These are phyloP conservation scores for Thinocorus orbignyianus DNA, from an alignment of 2,113 vertebrate genomes.

Conservation along the genomic window DNA sequence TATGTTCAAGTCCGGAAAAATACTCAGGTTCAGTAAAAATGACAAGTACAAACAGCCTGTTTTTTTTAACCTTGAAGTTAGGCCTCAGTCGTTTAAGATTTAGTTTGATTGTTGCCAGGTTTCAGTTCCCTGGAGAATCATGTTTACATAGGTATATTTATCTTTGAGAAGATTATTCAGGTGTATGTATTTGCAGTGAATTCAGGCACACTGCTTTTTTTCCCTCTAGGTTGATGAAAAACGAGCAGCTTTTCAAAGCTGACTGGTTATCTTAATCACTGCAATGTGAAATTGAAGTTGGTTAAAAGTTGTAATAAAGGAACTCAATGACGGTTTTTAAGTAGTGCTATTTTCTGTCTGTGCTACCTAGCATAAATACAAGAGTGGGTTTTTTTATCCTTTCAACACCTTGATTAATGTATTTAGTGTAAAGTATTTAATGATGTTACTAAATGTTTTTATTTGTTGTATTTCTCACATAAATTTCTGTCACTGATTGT, in stretches of 20 bases:
- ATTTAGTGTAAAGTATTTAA: background rate
- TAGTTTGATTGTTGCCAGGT: background rate
- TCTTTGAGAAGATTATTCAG: background rate
- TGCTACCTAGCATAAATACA: background rate
- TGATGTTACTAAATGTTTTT: background rate
- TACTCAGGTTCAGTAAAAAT: background rate
- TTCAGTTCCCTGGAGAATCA: background rate
- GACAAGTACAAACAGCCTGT: background rate
- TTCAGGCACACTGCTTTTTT: background rate
- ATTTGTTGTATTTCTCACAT: background rate
- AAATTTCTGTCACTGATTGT: background rate
- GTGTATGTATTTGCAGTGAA: background rate
- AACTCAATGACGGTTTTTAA: background rate
- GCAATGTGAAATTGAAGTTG: background rate
- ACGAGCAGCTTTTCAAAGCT: background rate
- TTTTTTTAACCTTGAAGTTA: background rate
- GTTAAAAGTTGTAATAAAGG: background rate
- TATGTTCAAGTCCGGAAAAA: background rate
- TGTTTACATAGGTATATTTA: background rate
- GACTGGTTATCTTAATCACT: constrained; percentile 16
- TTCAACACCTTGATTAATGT: background rate
- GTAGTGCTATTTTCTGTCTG: background rate
- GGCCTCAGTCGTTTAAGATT: background rate
- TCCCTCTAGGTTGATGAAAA: background rate
- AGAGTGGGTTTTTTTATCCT: background rate